A percentile compares a stretch with the other conserved stretches of the same genome.
These are phyloP conservation scores for Scyliorhinus canicula DNA, from an alignment of 2,797 vertebrate species.

Conservation along the genomic window DNA sequence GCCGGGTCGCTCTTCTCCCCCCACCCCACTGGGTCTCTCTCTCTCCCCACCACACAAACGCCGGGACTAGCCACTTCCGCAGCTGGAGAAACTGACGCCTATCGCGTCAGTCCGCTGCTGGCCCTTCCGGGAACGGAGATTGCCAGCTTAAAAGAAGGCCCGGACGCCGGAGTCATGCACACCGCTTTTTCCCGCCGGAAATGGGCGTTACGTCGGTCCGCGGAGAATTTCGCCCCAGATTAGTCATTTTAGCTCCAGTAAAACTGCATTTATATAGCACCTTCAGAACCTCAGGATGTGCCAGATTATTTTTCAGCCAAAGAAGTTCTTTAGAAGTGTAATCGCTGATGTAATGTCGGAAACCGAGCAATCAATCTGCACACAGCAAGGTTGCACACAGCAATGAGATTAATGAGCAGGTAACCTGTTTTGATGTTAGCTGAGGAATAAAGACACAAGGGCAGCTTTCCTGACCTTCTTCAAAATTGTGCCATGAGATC, in stretches of 20 bases:
- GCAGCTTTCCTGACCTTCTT: neutral
- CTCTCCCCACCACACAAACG: no score
- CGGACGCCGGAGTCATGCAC: no score
- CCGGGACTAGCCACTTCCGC: no score
- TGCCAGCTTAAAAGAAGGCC: no score
- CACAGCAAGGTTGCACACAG: neutral
- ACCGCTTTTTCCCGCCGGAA: no score
- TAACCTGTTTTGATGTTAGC: neutral
- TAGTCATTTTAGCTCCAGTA: neutral
- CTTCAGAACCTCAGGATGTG: neutral
- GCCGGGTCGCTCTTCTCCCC: no score
- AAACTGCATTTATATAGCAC: neutral
- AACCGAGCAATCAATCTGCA: neutral
- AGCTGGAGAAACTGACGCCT: no score
- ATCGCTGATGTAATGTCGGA: neutral
- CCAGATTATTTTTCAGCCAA: neutral
- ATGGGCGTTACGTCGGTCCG: no score
- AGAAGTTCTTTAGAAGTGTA: neutral
- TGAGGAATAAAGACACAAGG: neutral
- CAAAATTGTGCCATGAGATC: neutral
- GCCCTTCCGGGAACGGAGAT: no score
- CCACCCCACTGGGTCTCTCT: no score
- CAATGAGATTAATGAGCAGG: neutral
- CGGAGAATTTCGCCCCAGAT: no score
- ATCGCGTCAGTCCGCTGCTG: no score